These are phyloP conservation scores for Trichonephila clavata DNA, from an alignment of 1,140 invertebrate genomes.

Conservation along the genomic window DNA sequence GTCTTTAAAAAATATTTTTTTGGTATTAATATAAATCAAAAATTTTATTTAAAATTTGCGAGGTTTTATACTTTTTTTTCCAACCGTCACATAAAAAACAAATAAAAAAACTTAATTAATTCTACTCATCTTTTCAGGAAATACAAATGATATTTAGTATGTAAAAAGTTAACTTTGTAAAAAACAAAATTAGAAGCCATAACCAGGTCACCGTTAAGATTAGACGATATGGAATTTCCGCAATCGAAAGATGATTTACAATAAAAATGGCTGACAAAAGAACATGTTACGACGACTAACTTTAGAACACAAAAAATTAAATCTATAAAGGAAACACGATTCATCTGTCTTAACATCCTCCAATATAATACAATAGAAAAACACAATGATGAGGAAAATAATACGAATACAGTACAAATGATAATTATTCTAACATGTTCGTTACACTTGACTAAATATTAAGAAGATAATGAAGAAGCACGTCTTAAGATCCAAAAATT, in stretches of 20 bases:
- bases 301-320: neutral
- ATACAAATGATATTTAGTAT: neutral
- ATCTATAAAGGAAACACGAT: neutral
- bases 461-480: too few species aligned
- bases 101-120: too few species aligned
- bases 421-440: too few species aligned
- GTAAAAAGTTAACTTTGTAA: neutral
- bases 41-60: too few species aligned
- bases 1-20: too few species aligned
- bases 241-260: neutral
- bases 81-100: too few species aligned
- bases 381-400: constrained; percentile 16
- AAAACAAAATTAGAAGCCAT: neutral
- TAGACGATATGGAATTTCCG: neutral
- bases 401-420: too few species aligned
- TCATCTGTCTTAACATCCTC: neutral
- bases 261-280: neutral
- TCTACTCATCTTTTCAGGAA: neutral
- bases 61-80: too few species aligned
- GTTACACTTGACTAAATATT: too few species aligned
- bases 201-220: neutral
- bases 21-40: too few species aligned
- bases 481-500: too few species aligned
- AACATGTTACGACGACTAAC: neutral
- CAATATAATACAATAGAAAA: neutral